phyloP scores from a whole-genome alignment of 1,140 invertebrate genomes.

The Formica selysi region DNA sequence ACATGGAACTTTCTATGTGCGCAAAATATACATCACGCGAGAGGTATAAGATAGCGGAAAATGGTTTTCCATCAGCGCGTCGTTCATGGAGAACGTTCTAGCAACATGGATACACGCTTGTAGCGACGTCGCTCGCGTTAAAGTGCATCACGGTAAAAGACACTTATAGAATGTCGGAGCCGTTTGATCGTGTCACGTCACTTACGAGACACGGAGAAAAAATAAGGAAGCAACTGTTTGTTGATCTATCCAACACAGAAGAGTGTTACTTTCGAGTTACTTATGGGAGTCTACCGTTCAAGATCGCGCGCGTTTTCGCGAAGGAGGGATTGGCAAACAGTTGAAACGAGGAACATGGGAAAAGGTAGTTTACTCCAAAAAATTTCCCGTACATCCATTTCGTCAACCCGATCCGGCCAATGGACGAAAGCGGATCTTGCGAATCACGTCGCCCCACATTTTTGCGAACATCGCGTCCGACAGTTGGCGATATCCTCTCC shows the following conservation, averaged over 20 bases:
- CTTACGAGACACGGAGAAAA: neutral
- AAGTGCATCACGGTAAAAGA: slow-evolving; percentile 14
- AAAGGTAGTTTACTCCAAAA: neutral
- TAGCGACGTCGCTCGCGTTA: neutral
- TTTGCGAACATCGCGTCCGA: neutral
- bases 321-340: neutral
- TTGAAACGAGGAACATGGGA: slow-evolving; percentile 14
- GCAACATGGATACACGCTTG: neutral
- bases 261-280: slow-evolving; percentile 69
- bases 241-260: slow-evolving; percentile 71
- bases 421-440: neutral
- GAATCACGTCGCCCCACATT: slow-evolving; percentile 18
- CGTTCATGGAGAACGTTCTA: neutral
- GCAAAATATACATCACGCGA: neutral
- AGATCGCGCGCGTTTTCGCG: slow-evolving; percentile 34
- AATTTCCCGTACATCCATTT: slow-evolving; percentile 32
- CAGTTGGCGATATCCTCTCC: neutral
- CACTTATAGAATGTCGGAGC: neutral
- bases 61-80: slow-evolving; percentile 18
- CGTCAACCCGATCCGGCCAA: slow-evolving; percentile 15
- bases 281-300: slow-evolving; percentile 71
- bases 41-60: neutral
- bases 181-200: neutral
- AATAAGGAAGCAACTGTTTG: slow-evolving; percentile 12
- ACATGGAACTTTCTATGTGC: neutral